Base-by-base conservation (phyloP, 2,888 invertebrate genomes). In the Campaea margaritaria region DNA sequence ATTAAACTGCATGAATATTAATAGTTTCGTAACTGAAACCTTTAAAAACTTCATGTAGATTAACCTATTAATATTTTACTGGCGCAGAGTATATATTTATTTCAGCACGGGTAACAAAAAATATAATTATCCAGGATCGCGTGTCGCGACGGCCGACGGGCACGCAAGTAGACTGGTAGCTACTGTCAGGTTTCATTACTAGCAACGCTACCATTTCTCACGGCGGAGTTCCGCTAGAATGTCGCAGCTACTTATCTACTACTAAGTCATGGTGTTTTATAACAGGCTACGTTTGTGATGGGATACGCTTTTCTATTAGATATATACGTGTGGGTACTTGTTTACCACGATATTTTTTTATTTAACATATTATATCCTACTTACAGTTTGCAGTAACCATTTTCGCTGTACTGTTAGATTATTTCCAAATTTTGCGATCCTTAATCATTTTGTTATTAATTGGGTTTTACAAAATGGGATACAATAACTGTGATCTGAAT, bases 101-200 rank as follows among this genome's bases (percentile, higher is more conserved):
- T 79, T 76, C 75, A 79, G 74, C 74, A 67, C 69, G 73, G 68
- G 69, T 70, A 74, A 79, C 74, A 76, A 73, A 76, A 80, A 75
- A 71, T 73, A 78, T 79, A 76, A 79, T 79, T 81, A 80, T 73
- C 67, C 46, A 68, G 67, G 76, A 72, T 84, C 79, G 85, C 85
- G 81, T 86, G 86, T 72, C 74, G 69, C 74, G 69, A 67, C 74
- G 72, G 72, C 70, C 71, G 76, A 73, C 76, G 73, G 77, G 73
- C 78, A 81, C 77, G 79, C 81, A 68, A 60, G 47, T 55, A 61
- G 60, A 74, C 36, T 1, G 9, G 13, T 0, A 41, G 47, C 41
- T 27, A n/a, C 46, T 55, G 60, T 56, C 55, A 39, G 11, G 38
- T 43, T 38, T 38, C 21, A 44, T 61, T 55, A 55, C 60, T 58